These are phyloP conservation scores for Tenthredo mesomela DNA, from an alignment of 2,888 invertebrate species.

Conservation along the genomic window DNA sequence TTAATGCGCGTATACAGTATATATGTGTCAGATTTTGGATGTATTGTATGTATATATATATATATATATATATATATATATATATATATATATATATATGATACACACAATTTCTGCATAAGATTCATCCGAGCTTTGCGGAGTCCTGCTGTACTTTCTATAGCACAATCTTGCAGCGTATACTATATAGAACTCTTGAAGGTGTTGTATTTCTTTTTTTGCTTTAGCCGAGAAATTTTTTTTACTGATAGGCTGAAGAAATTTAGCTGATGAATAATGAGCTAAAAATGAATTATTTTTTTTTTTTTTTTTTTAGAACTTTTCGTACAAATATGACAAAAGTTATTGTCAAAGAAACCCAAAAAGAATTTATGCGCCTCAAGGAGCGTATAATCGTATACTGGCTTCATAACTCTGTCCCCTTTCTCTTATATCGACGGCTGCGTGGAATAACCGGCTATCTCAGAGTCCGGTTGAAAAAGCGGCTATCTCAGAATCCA, in stretches of 20 bases:
- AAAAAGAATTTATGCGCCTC: background rate
- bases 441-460: too few species aligned
- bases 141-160: background rate
- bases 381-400: background rate
- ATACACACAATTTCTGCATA: background rate
- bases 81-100: conserved; percentile 5
- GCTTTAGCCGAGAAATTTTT: too few species aligned
- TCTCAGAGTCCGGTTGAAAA: too few species aligned
- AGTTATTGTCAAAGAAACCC: background rate
- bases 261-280: background rate
- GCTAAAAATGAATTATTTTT: background rate
- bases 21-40: background rate
- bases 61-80: too few species aligned
- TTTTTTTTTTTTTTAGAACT: background rate
- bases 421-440: too few species aligned
- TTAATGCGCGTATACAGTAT: conserved; percentile 4
- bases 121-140: background rate
- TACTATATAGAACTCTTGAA: background rate
- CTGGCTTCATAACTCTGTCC: background rate
- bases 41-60: too few species aligned
- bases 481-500: too few species aligned
- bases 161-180: background rate
- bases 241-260: background rate
- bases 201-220: background rate
- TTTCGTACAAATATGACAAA: too few species aligned